Percentiles rank a stretch among this genome's conserved stretches.
These are phyloP conservation scores for Euclidia mi DNA, from an alignment of 2,888 invertebrate genomes.

Conservation along the genomic window DNA sequence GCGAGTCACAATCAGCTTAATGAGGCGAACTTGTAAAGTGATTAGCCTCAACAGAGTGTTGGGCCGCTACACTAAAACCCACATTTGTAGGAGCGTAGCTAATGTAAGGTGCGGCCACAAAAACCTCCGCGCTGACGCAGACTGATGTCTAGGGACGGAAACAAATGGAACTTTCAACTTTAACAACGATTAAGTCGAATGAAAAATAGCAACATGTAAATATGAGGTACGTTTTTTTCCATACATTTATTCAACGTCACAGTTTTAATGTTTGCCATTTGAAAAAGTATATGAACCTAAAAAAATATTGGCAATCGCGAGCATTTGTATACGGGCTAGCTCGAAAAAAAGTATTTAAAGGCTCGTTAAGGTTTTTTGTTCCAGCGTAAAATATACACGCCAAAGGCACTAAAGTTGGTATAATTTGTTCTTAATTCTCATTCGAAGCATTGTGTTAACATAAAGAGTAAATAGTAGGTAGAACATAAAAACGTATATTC, in stretches of 20 bases:
- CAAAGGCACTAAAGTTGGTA: neutral
- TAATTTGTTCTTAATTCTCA: neutral
- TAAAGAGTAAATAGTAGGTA: neutral
- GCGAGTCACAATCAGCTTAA: slow-evolving; percentile 61
- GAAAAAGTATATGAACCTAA: neutral
- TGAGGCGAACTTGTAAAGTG: slow-evolving; percentile 70
- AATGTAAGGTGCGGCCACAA: slow-evolving; percentile 67
- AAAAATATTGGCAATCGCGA: slow-evolving; percentile 6
- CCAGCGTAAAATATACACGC: neutral
- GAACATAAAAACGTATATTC: neutral
- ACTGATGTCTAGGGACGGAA: slow-evolving; percentile 69
- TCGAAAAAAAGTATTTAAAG: slow-evolving; percentile 1
- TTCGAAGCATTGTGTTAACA: neutral
- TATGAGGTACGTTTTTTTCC: slow-evolving; percentile 39
- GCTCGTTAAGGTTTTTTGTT: neutral
- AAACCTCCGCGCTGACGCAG: slow-evolving; percentile 70
- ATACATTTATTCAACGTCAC: slow-evolving; percentile 19
- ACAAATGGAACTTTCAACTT: slow-evolving; percentile 71
- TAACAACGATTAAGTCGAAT: slow-evolving; percentile 60
- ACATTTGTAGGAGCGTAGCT: slow-evolving; percentile 58
- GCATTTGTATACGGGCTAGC: neutral
- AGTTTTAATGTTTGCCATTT: slow-evolving; percentile 18
- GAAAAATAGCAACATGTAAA: slow-evolving; percentile 61
- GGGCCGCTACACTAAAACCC: slow-evolving; percentile 63
- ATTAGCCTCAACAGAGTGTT: slow-evolving; percentile 67